Evolutionary conservation across 2,888 invertebrate genomes (phyloP), one percentile per base, ranked within the genome.

Genomic region (Euzophera pinguis): DNA sequence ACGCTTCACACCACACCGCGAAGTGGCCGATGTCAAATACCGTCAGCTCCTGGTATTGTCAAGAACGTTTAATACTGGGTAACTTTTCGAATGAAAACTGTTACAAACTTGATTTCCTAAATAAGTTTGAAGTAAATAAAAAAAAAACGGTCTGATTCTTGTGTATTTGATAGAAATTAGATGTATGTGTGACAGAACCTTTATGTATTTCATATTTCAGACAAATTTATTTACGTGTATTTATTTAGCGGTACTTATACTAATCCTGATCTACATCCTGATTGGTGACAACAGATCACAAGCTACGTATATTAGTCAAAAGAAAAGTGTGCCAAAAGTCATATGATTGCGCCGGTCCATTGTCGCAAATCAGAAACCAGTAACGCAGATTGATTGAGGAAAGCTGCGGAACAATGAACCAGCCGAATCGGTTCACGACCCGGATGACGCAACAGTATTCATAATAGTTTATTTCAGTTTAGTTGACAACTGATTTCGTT

Each of bases 11-110:
- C 97, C 97, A 98, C 57, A 98, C 94, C 17, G 95, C 96, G 81
- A 98, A 96, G 90, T 97, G 96, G 1, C 97, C 97, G 75, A 98
- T 95, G 83, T 98, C 97, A 79, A 97, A 97, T 47, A 98, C 93
- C 3, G 97, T 98, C 73, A 97, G 89, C 73, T 97, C 97, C 91
- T 91, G 63, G 5, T 22, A 22, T 22, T 5, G 5, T 22, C 22
- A 22, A 22, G 22, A 22, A 22, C 3, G 5, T 3, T 22, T 22
- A 22, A 17, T 12, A 41, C 9, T 9, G 7, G 38, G 12, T 38
- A 9, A 3, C 5, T 22, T 22, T 22, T 22, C 3, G 22, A 22
- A n/a, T n/a, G n/a, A n/a, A n/a, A n/a, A n/a, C n/a, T n/a, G n/a
- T n/a, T n/a, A n/a, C n/a, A n/a, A n/a, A n/a, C n/a, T n/a, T n/a